Conservation (phyloP, 2,888 invertebrate species). For the Auanema freiburgensis region DNA sequence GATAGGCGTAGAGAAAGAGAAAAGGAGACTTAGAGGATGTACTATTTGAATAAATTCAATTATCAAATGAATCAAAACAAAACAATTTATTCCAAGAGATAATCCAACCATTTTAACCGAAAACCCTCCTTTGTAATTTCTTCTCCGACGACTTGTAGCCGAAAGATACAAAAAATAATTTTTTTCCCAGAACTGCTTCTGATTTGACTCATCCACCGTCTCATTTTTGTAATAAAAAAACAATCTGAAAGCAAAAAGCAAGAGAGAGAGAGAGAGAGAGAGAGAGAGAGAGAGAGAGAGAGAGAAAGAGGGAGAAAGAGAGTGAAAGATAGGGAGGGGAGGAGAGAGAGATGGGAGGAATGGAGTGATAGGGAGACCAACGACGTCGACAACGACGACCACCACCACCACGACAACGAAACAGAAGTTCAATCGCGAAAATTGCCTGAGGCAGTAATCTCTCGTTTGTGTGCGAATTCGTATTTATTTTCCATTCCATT, state of each 20-base stretch:
- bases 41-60: too few species aligned
- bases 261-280: background rate
- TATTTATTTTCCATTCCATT: too few species aligned
- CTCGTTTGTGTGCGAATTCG: background rate
- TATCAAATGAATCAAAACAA: too few species aligned
- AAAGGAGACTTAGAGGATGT: background rate
- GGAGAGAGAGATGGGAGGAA: background rate
- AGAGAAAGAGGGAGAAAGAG: conserved; percentile 7
- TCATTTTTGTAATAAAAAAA: too few species aligned
- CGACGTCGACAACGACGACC: background rate
- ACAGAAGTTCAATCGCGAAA: background rate
- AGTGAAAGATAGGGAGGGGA: background rate
- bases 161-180: too few species aligned
- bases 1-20: background rate
- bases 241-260: too few species aligned
- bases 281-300: conserved; percentile 2
- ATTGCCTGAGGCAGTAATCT: background rate
- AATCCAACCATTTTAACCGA: too few species aligned
- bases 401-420: conserved; percentile 8
- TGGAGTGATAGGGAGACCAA: conserved; percentile 12
- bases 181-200: too few species aligned
- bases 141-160: too few species aligned
- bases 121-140: too few species aligned
- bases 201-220: too few species aligned
- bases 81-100: too few species aligned